Conservation (phyloP, 92 coral and sea anemone genomes). For the Zoanthus gigantus region DNA sequence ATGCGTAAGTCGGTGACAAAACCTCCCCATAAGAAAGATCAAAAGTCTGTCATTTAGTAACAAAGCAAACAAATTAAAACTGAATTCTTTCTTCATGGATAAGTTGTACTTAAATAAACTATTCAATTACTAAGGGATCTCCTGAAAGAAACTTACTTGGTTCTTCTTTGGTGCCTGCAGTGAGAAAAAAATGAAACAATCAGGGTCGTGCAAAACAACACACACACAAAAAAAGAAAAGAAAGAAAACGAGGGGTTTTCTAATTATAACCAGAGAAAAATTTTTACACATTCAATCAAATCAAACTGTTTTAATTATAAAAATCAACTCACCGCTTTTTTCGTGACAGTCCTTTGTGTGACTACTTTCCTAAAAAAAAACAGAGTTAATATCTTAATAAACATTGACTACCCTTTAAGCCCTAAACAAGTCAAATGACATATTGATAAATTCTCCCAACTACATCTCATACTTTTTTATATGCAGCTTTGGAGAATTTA, state of each 20-base stretch:
- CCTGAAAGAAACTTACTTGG: slow-evolving; percentile 10
- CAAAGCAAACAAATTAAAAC: background rate
- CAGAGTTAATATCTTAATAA: background rate
- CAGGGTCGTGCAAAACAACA: background rate
- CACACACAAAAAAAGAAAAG: background rate
- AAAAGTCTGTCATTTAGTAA: background rate
- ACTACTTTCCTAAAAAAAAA: slow-evolving; percentile 30
- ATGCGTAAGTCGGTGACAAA: slow-evolving; percentile 96
- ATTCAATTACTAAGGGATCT: too few species aligned
- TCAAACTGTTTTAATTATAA: background rate
- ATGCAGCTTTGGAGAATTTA: background rate
- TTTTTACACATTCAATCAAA: background rate
- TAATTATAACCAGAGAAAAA: too few species aligned
- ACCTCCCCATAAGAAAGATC: slow-evolving; percentile 69
- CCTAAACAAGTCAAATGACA: background rate
- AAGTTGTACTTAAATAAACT: too few species aligned
- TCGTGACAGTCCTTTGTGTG: slow-evolving; percentile 33
- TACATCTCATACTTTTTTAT: background rate
- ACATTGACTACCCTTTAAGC: background rate
- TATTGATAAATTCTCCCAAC: background rate
- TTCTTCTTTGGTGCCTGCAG: slow-evolving; percentile 40
- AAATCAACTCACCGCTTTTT: slow-evolving; percentile 27
- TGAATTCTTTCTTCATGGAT: background rate
- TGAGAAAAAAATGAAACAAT: background rate
- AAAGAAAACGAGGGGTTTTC: background rate